phyloP scores from a whole-genome alignment of 2,888 invertebrate genomes.

The Cryptus viduatorius region DNA sequence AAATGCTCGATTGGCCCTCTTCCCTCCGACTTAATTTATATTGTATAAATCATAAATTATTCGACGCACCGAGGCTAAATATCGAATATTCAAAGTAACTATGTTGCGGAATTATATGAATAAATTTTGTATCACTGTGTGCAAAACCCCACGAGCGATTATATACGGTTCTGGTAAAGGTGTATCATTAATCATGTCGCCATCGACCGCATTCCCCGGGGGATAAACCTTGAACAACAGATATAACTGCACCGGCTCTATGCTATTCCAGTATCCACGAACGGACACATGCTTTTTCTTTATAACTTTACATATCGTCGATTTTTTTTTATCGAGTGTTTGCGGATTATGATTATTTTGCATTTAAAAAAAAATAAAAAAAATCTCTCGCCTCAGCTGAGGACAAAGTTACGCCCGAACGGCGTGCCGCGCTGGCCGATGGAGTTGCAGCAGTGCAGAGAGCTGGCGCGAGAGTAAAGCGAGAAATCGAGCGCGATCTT shows the following conservation, averaged over 20 bases:
- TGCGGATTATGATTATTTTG: conserved; percentile 21
- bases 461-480: conserved; percentile 34
- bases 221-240: conserved; percentile 56
- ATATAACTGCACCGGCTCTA: conserved; percentile 21
- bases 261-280: background rate
- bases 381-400: conserved; percentile 12
- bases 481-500: conserved; percentile 49
- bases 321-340: conserved; percentile 20
- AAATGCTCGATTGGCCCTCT: conserved; percentile 35
- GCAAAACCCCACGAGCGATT: conserved; percentile 11
- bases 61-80: conserved; percentile 16
- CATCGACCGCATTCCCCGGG: conserved; percentile 54
- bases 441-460: background rate
- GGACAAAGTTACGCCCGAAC: conserved; percentile 44
- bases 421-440: conserved; percentile 9
- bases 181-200: conserved; percentile 58
- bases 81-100: conserved; percentile 51
- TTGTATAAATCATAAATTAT: conserved; percentile 65
- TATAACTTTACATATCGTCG: conserved; percentile 1
- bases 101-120: conserved; percentile 56
- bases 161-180: conserved; percentile 33
- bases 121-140: conserved; percentile 52
- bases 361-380: background rate
- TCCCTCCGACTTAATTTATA: conserved; percentile 49
- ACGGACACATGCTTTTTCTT: conserved; percentile 15